Base-by-base conservation (phyloP, 1,140 invertebrate genomes). In the Zaprionus camerounensis region DNA sequence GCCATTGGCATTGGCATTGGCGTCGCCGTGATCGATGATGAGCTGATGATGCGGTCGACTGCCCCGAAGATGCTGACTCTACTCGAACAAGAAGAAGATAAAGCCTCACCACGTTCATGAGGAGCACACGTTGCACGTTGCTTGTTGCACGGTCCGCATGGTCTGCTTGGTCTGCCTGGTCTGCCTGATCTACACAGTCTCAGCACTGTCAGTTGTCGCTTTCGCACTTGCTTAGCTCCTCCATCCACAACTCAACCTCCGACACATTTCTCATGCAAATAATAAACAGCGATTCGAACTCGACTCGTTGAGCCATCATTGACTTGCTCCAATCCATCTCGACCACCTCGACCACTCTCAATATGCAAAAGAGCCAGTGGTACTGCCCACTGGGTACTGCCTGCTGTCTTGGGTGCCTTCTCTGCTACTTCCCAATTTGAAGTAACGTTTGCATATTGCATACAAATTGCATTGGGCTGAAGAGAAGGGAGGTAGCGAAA, bases 191-290 rank as follows among this genome's bases (percentile, higher is more conserved):
- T 28, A 28, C 26, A 38, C 56, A 31, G 28, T 44, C 38, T 41
- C 38, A n/a, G 38, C 38, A 46, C 41, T 51, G 38, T 65, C 61
- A 59, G 74, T 51, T 80, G 71, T 74, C 63, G 13, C 51, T 64
- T 76, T 58, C 58, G 74, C 65, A 72, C 59, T 76, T 74, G 41
- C 46, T 59, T 34, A 26, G 31, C 49, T 41, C 9, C 61, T 51
- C 46, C 17, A 2, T 49, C 46, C 12, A 15, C 36, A 38, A 44
- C n/a, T 17, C 62, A 51, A n/a, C n/a, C n/a, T n/a, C n/a, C 34
- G 49, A 28, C 34, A 72, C 64, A 86, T 67, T 82, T 82, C 72
- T 72, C 83, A 87, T 86, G 82, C 82, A 87, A 87, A 86, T 87
- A 63, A 73, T 36, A 64, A 38, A 68, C 36, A 26, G 22, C 65